Base-by-base conservation (phyloP, 2,888 invertebrate species). In the Athalia circularis region DNA sequence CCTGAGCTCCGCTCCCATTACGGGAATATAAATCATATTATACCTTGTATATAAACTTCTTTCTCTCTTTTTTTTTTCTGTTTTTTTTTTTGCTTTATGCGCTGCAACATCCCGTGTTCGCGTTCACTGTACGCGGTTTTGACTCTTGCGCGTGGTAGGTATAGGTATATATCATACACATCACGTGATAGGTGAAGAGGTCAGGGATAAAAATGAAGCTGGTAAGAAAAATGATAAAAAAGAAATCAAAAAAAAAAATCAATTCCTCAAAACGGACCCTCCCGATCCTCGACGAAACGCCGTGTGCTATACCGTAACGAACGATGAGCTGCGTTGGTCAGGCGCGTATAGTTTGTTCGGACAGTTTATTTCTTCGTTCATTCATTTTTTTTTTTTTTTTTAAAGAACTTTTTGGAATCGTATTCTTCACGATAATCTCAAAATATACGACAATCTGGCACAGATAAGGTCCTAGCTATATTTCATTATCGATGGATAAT, bases 21-120 rank as follows among this genome's bases (percentile, higher is more conserved):
- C 87, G 83, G 86, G 84, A 85, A 87, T 88, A 88, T 88, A 88
- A 89, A 87, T 89, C 88, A 87, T 83, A 59, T 59, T 72, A 59
- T 72, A 72, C 72, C 45, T 29, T 9, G 83, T 29, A 29, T 29
- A 29, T 29, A 29, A 29, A 29, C 29, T 80, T 83, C 8, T 72
- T 47, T 57, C 13, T 8, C 47, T 47, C 59, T 47, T 5, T 65
- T n/a, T 4, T 59, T 72, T 59, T 57, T 59, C 43, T 13, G 3
- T 72, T 52, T 65, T 65, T 48, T 5, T 3, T 13, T n/a, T 7
- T 48, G 11, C n/a, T 11, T 48, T 47, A 45, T 59, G 43, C 13
- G 45, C 47, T 45, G n/a, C 47, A 72, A 57, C 72, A 59, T 59
- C 13, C 11, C 54, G 7, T n/a, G 29, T 54, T 0, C 11, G 50